Evolutionary conservation across 2,797 vertebrate genomes (phyloP).

Genomic region (Lophotriccus pileatus): DNA sequence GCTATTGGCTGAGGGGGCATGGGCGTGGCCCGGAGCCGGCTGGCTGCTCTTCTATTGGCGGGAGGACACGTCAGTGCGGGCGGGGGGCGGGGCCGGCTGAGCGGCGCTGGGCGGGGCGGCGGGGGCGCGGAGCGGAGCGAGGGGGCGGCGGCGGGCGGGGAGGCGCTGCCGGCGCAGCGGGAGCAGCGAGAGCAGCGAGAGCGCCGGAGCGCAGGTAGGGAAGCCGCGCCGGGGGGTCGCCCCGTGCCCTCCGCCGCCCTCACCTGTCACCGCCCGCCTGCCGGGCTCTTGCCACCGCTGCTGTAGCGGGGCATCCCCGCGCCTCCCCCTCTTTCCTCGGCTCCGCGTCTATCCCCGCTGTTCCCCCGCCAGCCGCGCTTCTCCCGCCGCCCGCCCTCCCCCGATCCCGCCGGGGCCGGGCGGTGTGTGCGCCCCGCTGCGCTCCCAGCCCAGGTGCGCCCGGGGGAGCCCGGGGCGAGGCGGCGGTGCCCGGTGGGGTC

Average conservation of each 20-base stretch:
- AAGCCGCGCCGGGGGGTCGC: neutral
- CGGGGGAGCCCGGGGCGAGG: neutral
- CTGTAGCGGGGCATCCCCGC: neutral
- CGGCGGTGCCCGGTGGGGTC: neutral
- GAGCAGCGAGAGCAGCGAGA: neutral
- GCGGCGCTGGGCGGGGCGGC: neutral
- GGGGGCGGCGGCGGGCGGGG: neutral
- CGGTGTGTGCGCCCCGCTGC: neutral
- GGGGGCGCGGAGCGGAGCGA: neutral
- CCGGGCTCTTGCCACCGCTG: neutral
- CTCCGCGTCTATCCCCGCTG: neutral
- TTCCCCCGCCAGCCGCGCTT: neutral
- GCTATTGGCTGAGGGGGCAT: fast-evolving
- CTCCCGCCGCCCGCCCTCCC: neutral
- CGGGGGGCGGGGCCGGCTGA: fast-evolving
- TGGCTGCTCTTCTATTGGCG: neutral
- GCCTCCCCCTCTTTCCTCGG: neutral
- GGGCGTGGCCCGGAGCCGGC: fast-evolving
- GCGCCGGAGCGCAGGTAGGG: neutral
- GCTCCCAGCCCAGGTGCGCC: neutral
- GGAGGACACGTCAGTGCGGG: neutral
- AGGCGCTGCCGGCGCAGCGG: neutral
- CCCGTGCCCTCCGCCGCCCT: neutral
- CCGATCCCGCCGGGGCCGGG: neutral
- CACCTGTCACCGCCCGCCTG: neutral